A percentile compares a stretch with the other conserved stretches of the same genome.
phyloP scores from a whole-genome alignment of 1,140 invertebrate genomes.

The Bradynema listronoti region DNA sequence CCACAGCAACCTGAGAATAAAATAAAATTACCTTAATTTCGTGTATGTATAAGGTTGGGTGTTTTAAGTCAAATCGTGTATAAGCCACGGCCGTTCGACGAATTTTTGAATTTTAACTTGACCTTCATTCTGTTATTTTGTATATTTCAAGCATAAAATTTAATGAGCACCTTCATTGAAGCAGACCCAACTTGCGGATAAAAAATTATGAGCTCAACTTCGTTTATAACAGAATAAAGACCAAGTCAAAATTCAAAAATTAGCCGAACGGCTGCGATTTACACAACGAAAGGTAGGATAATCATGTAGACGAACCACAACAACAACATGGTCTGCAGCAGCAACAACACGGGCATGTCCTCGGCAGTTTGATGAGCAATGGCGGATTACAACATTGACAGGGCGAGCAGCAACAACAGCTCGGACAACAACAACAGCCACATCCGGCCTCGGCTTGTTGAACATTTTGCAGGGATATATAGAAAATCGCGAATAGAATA shows the following conservation, averaged over 20 bases:
- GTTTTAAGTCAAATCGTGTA: background rate
- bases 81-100: background rate
- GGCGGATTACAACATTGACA: slow-evolving; percentile 12
- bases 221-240: background rate
- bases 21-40: background rate
- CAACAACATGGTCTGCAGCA: slow-evolving; percentile 3
- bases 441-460: background rate
- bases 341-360: slow-evolving; percentile 10
- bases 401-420: slow-evolving; percentile 8
- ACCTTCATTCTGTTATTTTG: background rate
- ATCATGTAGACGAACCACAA: slow-evolving; percentile 1
- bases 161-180: background rate
- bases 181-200: background rate
- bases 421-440: slow-evolving; percentile 3
- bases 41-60: background rate
- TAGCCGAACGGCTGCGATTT: background rate
- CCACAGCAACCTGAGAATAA: slow-evolving; percentile 4
- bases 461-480: no score
- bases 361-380: slow-evolving; percentile 6
- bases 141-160: background rate
- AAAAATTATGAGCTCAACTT: background rate
- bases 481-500: no score
- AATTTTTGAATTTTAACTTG: background rate
- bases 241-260: background rate
- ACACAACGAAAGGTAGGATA: background rate